These are phyloP conservation scores for Centropus unirufus DNA, from an alignment of 2,113 vertebrate genomes.

Conservation along the genomic window DNA sequence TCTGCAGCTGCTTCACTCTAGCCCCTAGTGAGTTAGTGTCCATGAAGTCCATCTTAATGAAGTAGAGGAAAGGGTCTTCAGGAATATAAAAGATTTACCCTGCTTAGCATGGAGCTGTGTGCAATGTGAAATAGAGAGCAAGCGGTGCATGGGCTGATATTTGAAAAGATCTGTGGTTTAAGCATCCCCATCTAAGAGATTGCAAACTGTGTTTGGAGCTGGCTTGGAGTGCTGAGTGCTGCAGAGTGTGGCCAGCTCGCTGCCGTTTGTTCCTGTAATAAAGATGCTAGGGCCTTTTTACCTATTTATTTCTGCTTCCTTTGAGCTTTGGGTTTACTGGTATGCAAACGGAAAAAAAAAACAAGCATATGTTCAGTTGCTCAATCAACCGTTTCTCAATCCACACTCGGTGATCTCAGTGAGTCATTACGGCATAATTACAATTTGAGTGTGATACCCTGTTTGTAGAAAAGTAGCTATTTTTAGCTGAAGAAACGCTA, in stretches of 20 bases:
- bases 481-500: conserved; percentile 63
- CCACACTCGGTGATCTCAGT: conserved; percentile 34
- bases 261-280: not conserved
- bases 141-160: not conserved
- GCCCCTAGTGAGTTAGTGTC: conserved; percentile 38
- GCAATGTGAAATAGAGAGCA: conserved; percentile 31
- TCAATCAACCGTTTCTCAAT: conserved; percentile 53
- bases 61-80: conserved; percentile 46
- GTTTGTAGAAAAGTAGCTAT: conserved; percentile 64
- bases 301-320: not conserved
- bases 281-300: not conserved
- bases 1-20: conserved; percentile 51
- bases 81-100: conserved; percentile 54
- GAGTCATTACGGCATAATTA: conserved; percentile 67
- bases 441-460: conserved; percentile 31
- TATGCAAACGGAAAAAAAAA: not conserved
- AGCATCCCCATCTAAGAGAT: not conserved
- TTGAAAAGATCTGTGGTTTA: conserved; percentile 1
- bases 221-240: not conserved
- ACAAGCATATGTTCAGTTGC: not conserved
- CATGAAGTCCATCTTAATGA: conserved; percentile 60
- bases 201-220: not conserved
- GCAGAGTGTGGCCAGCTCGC: not conserved
- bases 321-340: conserved; percentile 19
- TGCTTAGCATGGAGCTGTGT: conserved; percentile 13